Percentiles rank a stretch among this genome's conserved stretches.
These are phyloP conservation scores for Tineola bisselliella DNA, from an alignment of 2,888 invertebrate species.

Conservation along the genomic window DNA sequence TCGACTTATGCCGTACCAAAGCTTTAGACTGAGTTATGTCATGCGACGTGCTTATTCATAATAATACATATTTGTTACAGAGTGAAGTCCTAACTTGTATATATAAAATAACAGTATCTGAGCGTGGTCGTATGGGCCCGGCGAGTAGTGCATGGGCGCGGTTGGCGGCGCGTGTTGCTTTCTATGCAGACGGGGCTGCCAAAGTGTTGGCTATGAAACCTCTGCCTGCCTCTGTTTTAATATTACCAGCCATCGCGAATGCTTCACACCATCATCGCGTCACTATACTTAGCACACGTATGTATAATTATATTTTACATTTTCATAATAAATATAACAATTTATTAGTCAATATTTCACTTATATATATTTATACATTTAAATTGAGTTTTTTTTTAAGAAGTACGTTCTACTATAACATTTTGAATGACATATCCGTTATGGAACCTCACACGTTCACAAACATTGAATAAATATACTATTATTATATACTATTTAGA, in stretches of 20 bases:
- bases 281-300: conserved; percentile 40
- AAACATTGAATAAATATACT: too few species aligned
- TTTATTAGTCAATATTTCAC: too few species aligned
- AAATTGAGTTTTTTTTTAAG: too few species aligned
- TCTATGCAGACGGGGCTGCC: conserved; percentile 28
- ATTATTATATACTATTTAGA: too few species aligned
- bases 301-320: conserved; percentile 20
- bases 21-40: too few species aligned
- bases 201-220: conserved; percentile 27
- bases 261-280: conserved; percentile 41
- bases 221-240: conserved; percentile 25
- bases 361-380: too few species aligned
- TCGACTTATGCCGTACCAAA: too few species aligned
- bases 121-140: conserved; percentile 18
- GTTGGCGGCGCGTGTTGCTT: conserved; percentile 25
- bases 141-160: conserved; percentile 25
- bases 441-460: too few species aligned
- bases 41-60: too few species aligned
- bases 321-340: neutral
- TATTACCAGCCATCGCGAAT: conserved; percentile 47
- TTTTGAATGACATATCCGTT: too few species aligned
- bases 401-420: too few species aligned
- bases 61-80: conserved; percentile 24
- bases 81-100: conserved; percentile 34
- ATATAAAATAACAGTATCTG: conserved; percentile 31